Evolutionary conservation across 2,888 invertebrate genomes (phyloP), one percentile per base, ranked within the genome.

Genomic region (Arctia plantaginis): DNA sequence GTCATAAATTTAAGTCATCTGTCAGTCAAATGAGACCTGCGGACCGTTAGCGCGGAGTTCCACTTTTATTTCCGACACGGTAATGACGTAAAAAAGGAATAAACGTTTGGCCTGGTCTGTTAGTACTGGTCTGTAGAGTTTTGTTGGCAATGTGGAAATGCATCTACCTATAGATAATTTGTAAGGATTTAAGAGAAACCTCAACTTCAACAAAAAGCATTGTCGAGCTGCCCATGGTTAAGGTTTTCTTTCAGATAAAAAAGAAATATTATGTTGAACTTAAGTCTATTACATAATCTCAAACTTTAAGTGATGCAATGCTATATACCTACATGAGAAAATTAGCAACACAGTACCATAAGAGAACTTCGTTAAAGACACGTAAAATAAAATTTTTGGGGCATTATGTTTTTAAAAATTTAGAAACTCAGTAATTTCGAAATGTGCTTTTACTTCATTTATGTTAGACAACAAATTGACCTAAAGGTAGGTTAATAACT

Each of bases 1-100:
- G 87, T 82, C 89, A 91, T 93, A 93, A 93, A 93, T 93, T 90
- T 90, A 83, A 91, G 91, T 90, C 93, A 91, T 85, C 90, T 87
- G 91, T 94, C 93, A 93, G 89, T 91, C 92, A 90, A 89, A 88
- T 88, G 88, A 85, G 87, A 86, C 84, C 82, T 80, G 72, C 77
- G 81, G 83, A 90, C 93, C 92, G 93, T 93, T 93, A 93, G 83
- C 71, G 82, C 44, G 67, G 27, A 88, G 87, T 74, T 87, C 86
- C 93, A 88, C 82, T 80, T 66, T 66, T 1, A 27, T 0, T 15
- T 1, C 64, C 70, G 77, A 39, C 51, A 79, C 69, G 79, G 15
- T 18, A 78, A 64, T 64, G 33, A 35, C 20, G 35, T n/a, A 15
- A 23, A 47, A 33, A 47, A 68, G 27, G 15, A 27, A 30, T 12